phyloP scores from a whole-genome alignment of 2,797 vertebrate genomes.

The Myoxocephalus aenaeus region DNA sequence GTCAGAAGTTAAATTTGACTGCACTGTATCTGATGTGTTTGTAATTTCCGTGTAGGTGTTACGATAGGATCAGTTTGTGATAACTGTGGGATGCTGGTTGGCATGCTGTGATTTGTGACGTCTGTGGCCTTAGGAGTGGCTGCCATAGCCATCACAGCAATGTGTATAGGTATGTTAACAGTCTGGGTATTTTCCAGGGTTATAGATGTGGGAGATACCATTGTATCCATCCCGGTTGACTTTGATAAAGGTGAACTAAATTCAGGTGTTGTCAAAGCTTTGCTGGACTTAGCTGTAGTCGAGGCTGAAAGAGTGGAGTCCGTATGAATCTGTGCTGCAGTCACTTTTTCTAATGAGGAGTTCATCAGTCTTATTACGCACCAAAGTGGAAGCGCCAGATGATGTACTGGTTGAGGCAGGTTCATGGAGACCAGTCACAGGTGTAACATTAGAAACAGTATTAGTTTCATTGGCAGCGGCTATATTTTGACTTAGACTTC shows the following conservation, averaged over 20 bases:
- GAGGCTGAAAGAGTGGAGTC: not conserved
- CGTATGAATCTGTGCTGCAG: not conserved
- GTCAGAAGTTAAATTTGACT: too few relatives aligned
- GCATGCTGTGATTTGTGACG: not conserved
- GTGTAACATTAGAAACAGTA: not conserved
- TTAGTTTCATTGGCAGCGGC: not conserved
- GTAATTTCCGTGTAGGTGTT: not conserved
- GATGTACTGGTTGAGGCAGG: slow-evolving; percentile 1
- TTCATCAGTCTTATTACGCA: not conserved
- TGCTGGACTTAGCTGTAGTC: not conserved
- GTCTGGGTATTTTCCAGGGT: not conserved
- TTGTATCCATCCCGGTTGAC: not conserved
- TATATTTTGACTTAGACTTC: not conserved
- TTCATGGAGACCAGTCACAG: not conserved
- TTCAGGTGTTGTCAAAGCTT: not conserved
- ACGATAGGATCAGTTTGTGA: not conserved
- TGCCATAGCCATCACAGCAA: not conserved
- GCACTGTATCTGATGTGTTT: too few relatives aligned
- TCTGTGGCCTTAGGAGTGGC: slow-evolving; percentile 11
- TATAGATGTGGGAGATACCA: not conserved
- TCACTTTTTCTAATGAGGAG: not conserved
- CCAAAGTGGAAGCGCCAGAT: not conserved
- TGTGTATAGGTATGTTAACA: not conserved
- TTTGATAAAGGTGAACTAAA: not conserved
- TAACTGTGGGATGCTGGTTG: slow-evolving; percentile 2